These are phyloP conservation scores for Calidris pugnax DNA, from an alignment of 2,113 vertebrate species.

Conservation along the genomic window DNA sequence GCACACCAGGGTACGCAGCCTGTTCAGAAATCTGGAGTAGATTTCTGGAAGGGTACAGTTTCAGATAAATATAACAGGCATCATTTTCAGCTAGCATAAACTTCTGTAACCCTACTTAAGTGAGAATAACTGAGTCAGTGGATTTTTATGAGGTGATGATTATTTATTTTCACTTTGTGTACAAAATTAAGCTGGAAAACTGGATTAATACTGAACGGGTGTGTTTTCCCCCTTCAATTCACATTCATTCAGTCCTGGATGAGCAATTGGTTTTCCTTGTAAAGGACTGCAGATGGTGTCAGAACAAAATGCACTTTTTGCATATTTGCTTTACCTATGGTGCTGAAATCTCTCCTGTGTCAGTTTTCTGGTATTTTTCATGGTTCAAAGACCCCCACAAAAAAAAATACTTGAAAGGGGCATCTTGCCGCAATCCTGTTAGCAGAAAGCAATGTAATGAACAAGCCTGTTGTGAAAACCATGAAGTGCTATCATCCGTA, in stretches of 20 bases:
- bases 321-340: background rate
- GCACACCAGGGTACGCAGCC: background rate
- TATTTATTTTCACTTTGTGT: background rate
- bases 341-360: background rate
- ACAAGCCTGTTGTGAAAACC: conserved; percentile 14
- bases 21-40: background rate
- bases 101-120: background rate
- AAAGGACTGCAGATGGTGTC: background rate
- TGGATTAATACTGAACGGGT: background rate
- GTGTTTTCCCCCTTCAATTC: background rate
- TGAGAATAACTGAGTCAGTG: background rate
- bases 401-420: background rate
- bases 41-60: background rate
- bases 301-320: background rate
- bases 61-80: background rate
- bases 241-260: background rate
- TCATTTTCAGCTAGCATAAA: background rate
- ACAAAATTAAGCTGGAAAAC: conserved; percentile 18
- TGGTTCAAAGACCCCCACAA: background rate
- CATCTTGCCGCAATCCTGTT: conserved; percentile 40
- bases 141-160: background rate
- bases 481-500: conserved; percentile 8
- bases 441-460: conserved; percentile 47
- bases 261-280: background rate
- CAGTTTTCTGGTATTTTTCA: conserved; percentile 11